Evolutionary conservation across 2,113 vertebrate species (phyloP).

Genomic region (Bolborhynchus lineola): DNA sequence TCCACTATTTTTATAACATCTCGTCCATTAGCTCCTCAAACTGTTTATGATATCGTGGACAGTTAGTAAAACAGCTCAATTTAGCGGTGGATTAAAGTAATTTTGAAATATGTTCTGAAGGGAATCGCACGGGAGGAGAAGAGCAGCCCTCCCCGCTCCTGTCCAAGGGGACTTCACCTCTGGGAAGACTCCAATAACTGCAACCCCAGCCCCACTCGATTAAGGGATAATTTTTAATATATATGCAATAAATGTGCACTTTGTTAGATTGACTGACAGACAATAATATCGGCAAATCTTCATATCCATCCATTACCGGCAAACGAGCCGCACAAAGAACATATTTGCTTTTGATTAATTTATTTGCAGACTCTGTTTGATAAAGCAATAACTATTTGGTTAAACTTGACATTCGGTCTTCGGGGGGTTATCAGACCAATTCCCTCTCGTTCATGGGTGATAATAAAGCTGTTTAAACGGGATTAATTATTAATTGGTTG

Average conservation of each 20-base stretch:
- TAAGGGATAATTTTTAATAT: constrained; percentile 99
- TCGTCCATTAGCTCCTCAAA: constrained; percentile 65
- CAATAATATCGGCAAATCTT: constrained; percentile 98
- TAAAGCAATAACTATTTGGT: constrained; percentile 95
- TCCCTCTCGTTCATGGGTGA: constrained; percentile 74
- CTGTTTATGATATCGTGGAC: constrained; percentile 78
- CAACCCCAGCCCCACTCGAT: constrained; percentile 87
- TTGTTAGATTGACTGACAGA: constrained; percentile 99
- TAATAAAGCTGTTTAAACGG: constrained; percentile 79
- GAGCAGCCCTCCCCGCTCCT: constrained; percentile 50
- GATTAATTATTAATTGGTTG: constrained; percentile 90
- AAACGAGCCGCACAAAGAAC: constrained; percentile 87
- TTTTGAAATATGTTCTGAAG: constrained; percentile 84
- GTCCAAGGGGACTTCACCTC: constrained; percentile 94
- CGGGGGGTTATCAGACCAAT: constrained; percentile 84
- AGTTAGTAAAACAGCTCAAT: constrained; percentile 85
- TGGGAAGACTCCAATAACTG: constrained; percentile 95
- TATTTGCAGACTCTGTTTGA: constrained; percentile 93
- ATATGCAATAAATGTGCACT: constrained; percentile 99
- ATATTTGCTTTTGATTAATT: constrained; percentile 97
- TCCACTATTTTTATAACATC: constrained; percentile 67
- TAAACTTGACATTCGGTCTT: constrained; percentile 88
- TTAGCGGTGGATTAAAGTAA: constrained; percentile 80
- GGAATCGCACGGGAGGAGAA: constrained; percentile 79
- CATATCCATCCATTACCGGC: constrained; percentile 95